Percentiles rank a stretch among this genome's conserved stretches.
phyloP scores from a whole-genome alignment of 2,113 vertebrate species.

The Parus major region DNA sequence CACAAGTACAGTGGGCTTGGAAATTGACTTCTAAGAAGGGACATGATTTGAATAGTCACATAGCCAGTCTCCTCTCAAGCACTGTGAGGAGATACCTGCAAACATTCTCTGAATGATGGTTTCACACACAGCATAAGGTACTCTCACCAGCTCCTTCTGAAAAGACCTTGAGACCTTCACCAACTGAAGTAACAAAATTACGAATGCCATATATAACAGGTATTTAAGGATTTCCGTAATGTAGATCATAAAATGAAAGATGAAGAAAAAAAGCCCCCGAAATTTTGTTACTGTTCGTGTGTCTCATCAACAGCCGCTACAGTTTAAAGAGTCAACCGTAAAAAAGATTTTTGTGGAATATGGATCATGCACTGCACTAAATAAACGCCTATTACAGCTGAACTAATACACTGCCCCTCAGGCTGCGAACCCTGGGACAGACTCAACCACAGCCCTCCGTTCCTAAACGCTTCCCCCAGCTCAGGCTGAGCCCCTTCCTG shows the following conservation, averaged over 20 bases:
- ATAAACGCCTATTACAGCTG: neutral
- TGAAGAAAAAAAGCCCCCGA: accelerated
- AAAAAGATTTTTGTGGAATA: neutral
- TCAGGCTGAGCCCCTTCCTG: neutral
- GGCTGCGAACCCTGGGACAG: neutral
- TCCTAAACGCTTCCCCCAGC: neutral
- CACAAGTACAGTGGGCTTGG: neutral
- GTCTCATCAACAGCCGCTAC: accelerated
- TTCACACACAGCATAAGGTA: neutral
- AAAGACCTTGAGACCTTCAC: neutral
- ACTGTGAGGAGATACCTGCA: neutral
- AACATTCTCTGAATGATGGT: neutral
- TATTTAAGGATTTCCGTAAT: neutral
- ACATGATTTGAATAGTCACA: neutral
- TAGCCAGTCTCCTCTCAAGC: neutral
- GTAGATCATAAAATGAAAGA: neutral
- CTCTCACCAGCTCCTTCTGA: neutral
- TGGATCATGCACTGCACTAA: neutral
- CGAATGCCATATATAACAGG: neutral
- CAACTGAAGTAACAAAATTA: neutral
- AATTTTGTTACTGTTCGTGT: neutral
- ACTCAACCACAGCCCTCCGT: neutral
- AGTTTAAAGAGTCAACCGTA: neutral
- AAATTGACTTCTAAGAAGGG: neutral
- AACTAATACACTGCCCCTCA: neutral